phyloP scores from a whole-genome alignment of 1,140 invertebrate genomes.

The Apis mellifera region Amel_HAv3.1 CM009939.2:11508501-11509000 shows the following conservation, averaged over 20 bases:
- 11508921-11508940: slow-evolving; percentile 71
- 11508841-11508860: slow-evolving; percentile 57
- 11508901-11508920: slow-evolving; percentile 67
- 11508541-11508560: slow-evolving; percentile 24
- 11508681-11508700: slow-evolving; percentile 76
- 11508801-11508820: slow-evolving; percentile 21
- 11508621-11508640: slow-evolving; percentile 74
- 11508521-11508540: slow-evolving; percentile 50
- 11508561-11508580: slow-evolving; percentile 47
- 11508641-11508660: slow-evolving; percentile 66
- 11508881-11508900: slow-evolving; percentile 74
- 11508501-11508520: slow-evolving; percentile 16
- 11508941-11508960: slow-evolving; percentile 72
- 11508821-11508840: slow-evolving; percentile 50
- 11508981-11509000: slow-evolving; percentile 43
- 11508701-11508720: slow-evolving; percentile 68
- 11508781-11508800: slow-evolving; percentile 44
- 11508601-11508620: slow-evolving; percentile 78
- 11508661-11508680: slow-evolving; percentile 72
- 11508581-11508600: slow-evolving; percentile 48
- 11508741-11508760: background rate
- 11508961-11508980: slow-evolving; percentile 67
- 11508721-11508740: slow-evolving; percentile 26
- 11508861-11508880: slow-evolving; percentile 68
- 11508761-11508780: background rate